Percentiles rank a stretch among this genome's conserved stretches.
Conservation (phyloP, 2,797 vertebrate genomes). For the Danio jaintianensis region DNA sequence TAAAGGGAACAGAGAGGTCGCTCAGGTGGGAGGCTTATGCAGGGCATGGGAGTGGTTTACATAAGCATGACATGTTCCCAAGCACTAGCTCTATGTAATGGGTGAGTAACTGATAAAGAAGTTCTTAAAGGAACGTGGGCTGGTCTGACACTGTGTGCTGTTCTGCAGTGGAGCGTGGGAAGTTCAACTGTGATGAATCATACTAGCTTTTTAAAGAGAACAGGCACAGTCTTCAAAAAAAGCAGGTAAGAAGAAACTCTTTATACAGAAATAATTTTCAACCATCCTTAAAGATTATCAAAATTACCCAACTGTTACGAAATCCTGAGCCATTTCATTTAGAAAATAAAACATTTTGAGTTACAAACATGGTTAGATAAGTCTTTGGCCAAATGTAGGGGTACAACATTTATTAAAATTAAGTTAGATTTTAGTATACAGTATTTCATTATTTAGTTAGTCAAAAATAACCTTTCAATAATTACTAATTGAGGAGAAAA, state of each 20-base stretch:
- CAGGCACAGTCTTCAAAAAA: conserved; percentile 64
- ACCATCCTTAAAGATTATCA: background rate
- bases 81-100: conserved; percentile 68
- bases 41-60: conserved; percentile 52
- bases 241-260: conserved; percentile 50
- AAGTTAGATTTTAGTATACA: background rate
- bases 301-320: conserved; percentile 4
- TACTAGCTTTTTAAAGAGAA: conserved; percentile 67
- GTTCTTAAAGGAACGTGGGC: conserved; percentile 79
- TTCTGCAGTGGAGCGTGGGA: conserved; percentile 78
- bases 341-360: background rate
- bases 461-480: background rate
- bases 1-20: conserved; percentile 42
- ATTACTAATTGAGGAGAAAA: background rate
- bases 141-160: conserved; percentile 76
- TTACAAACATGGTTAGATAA: background rate
- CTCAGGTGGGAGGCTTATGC: conserved; percentile 41
- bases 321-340: background rate
- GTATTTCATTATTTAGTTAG: no score
- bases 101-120: conserved; percentile 79
- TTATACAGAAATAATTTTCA: conserved; percentile 32
- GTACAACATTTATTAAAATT: background rate
- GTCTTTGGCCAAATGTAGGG: background rate
- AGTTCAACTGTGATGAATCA: conserved; percentile 80
- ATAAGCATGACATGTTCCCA: conserved; percentile 63